phyloP scores from a whole-genome alignment of 1,140 invertebrate species.

The Augochlora pura region DNA sequence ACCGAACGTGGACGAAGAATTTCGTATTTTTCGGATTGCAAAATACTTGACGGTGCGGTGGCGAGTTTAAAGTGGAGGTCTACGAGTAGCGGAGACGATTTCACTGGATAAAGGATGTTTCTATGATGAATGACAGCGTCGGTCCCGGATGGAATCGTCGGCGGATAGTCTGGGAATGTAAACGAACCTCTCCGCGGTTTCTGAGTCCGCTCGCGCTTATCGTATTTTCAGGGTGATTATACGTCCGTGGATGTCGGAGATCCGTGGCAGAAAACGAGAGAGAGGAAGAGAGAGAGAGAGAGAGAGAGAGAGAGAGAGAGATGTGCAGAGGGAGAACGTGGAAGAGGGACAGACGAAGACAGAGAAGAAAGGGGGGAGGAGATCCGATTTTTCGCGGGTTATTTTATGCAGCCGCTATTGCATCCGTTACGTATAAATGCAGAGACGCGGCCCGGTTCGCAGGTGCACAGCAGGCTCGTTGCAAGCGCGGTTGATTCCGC shows the following conservation, averaged over 20 bases:
- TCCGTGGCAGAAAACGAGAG: constrained; percentile 31
- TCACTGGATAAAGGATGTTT: neutral
- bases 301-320: neutral
- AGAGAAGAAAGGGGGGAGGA: neutral
- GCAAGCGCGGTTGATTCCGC: constrained; percentile 55
- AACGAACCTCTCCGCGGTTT: neutral
- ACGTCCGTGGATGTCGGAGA: constrained; percentile 26
- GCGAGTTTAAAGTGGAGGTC: too few species aligned
- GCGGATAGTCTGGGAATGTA: neutral
- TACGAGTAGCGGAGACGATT: neutral
- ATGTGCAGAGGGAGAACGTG: neutral
- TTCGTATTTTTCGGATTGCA: too few species aligned
- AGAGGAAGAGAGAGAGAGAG: neutral
- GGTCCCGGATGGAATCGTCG: neutral
- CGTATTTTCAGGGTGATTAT: constrained; percentile 56
- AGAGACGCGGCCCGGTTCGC: constrained; percentile 49
- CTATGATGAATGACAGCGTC: neutral
- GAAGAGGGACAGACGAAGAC: too few species aligned
- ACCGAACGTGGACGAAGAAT: too few species aligned
- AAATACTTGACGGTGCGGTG: too few species aligned
- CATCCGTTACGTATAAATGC: constrained; percentile 56
- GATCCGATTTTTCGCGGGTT: constrained; percentile 34
- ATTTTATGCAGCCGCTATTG: constrained; percentile 44
- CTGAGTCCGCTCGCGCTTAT: constrained; percentile 29
- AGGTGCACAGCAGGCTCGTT: constrained; percentile 47